Evolutionary conservation across 2,113 vertebrate genomes (phyloP).

Genomic region (Lepus europaeus): DNA sequence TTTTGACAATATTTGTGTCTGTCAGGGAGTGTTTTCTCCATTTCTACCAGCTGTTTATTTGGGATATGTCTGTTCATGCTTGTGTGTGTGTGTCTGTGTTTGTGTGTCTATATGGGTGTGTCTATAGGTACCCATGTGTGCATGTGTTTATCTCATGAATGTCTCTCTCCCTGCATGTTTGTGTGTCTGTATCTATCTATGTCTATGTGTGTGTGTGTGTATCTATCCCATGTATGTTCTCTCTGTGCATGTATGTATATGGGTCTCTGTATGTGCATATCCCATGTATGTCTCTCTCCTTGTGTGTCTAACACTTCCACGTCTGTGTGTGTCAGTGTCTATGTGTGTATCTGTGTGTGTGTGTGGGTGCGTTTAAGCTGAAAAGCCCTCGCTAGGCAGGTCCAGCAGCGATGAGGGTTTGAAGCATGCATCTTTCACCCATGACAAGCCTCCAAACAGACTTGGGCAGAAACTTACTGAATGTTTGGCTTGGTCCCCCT

Average conservation of each 20-base stretch:
- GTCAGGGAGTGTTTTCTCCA: neutral
- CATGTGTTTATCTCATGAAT: neutral
- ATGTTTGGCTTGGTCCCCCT: slow-evolving; percentile 38
- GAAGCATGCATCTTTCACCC: slow-evolving; percentile 37
- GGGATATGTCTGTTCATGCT: neutral
- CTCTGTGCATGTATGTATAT: neutral
- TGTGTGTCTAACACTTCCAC: neutral
- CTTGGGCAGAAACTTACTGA: slow-evolving; percentile 62
- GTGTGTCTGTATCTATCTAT: too few species aligned
- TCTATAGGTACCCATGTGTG: neutral
- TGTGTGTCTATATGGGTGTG: neutral
- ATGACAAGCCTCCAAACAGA: slow-evolving; percentile 57
- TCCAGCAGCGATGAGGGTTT: neutral
- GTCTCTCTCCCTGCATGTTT: too few species aligned
- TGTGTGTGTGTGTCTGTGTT: neutral
- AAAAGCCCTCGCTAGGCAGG: neutral
- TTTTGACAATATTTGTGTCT: neutral
- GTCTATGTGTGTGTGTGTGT: neutral
- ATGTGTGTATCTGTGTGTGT: neutral
- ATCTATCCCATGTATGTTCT: neutral
- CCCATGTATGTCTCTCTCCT: neutral
- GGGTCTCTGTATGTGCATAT: neutral
- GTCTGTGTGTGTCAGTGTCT: neutral
- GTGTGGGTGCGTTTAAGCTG: neutral
- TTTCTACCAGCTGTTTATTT: neutral